phyloP scores from a whole-genome alignment of 1,140 invertebrate species.

The Drosophila lacteicornis region DNA sequence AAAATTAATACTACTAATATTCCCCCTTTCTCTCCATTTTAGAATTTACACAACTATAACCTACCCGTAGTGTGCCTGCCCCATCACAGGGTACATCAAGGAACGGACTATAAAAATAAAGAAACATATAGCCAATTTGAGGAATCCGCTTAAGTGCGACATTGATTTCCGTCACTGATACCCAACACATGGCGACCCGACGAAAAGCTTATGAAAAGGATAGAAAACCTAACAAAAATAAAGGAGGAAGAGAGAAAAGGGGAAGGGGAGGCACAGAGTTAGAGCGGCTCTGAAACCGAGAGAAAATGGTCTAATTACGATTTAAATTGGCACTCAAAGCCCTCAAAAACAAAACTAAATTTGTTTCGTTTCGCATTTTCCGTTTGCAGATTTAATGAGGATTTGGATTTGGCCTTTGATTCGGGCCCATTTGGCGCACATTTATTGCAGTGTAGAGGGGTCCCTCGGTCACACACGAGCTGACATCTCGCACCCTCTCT shows the following conservation, averaged over 20 bases:
- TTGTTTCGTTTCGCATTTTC: neutral
- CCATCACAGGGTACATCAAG: neutral
- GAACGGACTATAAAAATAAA: constrained; percentile 35
- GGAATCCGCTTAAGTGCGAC: constrained; percentile 82
- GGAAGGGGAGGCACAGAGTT: constrained; percentile 2
- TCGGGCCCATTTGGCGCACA: no score
- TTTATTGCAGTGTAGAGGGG: constrained; percentile 11
- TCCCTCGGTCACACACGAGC: constrained; percentile 33
- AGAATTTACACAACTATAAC: neutral
- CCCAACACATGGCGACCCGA: constrained; percentile 63
- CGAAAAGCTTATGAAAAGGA: constrained; percentile 29
- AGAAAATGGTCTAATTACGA: constrained; percentile 27
- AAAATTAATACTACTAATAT: no score
- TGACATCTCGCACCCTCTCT: constrained; percentile 5
- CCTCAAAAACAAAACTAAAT: constrained; percentile 8
- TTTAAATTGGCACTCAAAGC: constrained; percentile 30
- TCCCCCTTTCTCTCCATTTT: no score
- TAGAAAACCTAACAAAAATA: neutral
- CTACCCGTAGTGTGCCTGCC: neutral
- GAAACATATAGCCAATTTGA: constrained; percentile 79
- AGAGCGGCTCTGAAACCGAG: neutral
- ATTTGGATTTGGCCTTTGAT: neutral
- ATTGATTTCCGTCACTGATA: constrained; percentile 79
- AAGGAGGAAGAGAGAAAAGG: neutral
- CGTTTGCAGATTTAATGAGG: constrained; percentile 31